A percentile compares a stretch with the other conserved stretches of the same genome.
Evolutionary conservation across 2,113 vertebrate genomes (phyloP).

Genomic region (Anarrhichthys ocellatus): DNA sequence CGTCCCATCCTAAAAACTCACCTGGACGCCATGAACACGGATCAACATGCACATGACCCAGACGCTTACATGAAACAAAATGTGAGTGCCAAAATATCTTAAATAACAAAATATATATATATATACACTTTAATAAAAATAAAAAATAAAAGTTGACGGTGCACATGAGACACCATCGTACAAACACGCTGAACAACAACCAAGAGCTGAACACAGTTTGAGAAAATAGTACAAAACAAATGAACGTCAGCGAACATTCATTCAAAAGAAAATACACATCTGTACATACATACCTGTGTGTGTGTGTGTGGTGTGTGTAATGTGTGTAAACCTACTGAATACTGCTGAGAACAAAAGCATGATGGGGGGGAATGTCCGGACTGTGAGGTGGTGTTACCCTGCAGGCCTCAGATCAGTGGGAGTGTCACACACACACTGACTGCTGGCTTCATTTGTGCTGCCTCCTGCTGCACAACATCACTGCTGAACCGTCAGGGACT

Average conservation of each 20-base stretch:
- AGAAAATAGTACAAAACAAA: slow-evolving; percentile 37
- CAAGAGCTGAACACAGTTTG: slow-evolving; percentile 8
- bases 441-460: slow-evolving; percentile 23
- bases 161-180: slow-evolving; percentile 18
- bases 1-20: slow-evolving; percentile 16
- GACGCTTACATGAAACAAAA: slow-evolving; percentile 38
- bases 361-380: slow-evolving; percentile 38
- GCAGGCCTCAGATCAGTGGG: slow-evolving; percentile 53
- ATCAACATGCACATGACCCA: slow-evolving; percentile 45
- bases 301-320: slow-evolving; percentile 13
- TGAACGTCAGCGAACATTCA: slow-evolving; percentile 27
- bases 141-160: slow-evolving; percentile 15
- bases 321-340: slow-evolving; percentile 37
- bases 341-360: slow-evolving; percentile 57
- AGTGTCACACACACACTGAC: slow-evolving; percentile 23
- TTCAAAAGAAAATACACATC: slow-evolving; percentile 35
- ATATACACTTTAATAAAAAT: slow-evolving; percentile 70
- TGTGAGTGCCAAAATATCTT: slow-evolving; percentile 71
- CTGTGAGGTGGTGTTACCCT: slow-evolving; percentile 34
- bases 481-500: not conserved
- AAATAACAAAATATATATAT: slow-evolving; percentile 82
- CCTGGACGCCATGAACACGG: slow-evolving; percentile 41
- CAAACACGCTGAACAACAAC: slow-evolving; percentile 37
- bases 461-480: slow-evolving; percentile 15
- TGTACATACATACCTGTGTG: slow-evolving; percentile 34